Conservation (phyloP, 2,113 vertebrate genomes). For the Galemys pyrenaicus region DNA sequence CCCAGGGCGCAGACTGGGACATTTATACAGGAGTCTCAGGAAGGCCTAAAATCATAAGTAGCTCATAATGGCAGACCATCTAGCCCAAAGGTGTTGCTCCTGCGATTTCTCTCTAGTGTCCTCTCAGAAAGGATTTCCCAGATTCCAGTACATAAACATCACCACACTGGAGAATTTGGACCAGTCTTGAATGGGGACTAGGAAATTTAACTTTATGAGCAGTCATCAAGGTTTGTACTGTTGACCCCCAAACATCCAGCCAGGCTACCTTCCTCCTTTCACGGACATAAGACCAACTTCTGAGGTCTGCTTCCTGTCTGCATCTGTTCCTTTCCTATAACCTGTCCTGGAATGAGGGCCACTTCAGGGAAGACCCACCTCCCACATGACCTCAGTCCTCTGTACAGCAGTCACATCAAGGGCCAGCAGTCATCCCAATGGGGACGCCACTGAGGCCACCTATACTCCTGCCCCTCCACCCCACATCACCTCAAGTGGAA, state of each 20-base stretch:
- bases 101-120: background rate
- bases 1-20: background rate
- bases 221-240: background rate
- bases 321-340: background rate
- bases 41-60: background rate
- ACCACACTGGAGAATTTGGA: background rate
- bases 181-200: background rate
- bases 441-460: background rate
- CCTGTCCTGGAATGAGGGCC: background rate
- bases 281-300: background rate
- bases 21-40: background rate
- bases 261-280: background rate
- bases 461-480: rapidly evolving
- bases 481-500: background rate
- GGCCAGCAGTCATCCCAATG: background rate
- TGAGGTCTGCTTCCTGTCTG: background rate
- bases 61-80: background rate
- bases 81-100: background rate
- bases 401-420: background rate
- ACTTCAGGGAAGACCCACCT: background rate
- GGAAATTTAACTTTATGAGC: background rate
- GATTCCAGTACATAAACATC: background rate
- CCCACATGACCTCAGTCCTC: background rate
- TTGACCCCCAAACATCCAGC: background rate
- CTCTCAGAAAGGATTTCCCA: background rate